phyloP scores from a whole-genome alignment of 2,888 invertebrate genomes.

The Leptinotarsa juncta region DNA sequence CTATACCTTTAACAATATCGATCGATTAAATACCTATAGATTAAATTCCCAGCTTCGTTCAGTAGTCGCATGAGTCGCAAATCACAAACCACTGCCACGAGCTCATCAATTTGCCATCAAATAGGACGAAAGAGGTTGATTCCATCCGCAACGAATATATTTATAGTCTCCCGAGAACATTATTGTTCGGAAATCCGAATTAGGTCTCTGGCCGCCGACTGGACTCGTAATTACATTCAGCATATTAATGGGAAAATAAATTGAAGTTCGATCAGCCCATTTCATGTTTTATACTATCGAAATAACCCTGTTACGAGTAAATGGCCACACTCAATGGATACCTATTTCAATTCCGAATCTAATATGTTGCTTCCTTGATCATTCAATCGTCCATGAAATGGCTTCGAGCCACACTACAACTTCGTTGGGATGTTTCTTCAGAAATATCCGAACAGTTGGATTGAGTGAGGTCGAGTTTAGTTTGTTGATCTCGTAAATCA shows the following conservation, averaged over 20 bases:
- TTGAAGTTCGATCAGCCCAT: conserved; percentile 57
- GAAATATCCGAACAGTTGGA: background rate
- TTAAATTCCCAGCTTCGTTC: background rate
- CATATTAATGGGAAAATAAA: conserved; percentile 60
- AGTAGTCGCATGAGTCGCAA: background rate
- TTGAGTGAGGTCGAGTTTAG: background rate
- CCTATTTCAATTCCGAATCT: conserved; percentile 22
- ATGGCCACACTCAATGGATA: conserved; percentile 24
- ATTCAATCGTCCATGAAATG: conserved; percentile 23
- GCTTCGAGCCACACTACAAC: conserved; percentile 12
- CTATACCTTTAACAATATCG: too few species aligned
- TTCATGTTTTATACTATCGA: conserved; percentile 40
- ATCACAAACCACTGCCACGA: conserved; percentile 10
- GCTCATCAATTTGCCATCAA: conserved; percentile 18
- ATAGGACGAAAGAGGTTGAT: conserved; percentile 26
- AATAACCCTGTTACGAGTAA: conserved; percentile 43
- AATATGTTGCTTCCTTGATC: conserved; percentile 20
- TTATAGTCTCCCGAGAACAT: conserved; percentile 44
- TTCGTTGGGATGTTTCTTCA: conserved; percentile 1
- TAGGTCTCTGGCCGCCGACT: conserved; percentile 47
- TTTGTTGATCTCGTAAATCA: background rate
- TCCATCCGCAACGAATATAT: conserved; percentile 41
- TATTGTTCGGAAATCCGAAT: conserved; percentile 45
- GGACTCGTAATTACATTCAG: conserved; percentile 57
- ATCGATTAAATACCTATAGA: too few species aligned